Percentiles rank a stretch among this genome's conserved stretches.
These are phyloP conservation scores for Halictus ligatus DNA, from an alignment of 2,888 invertebrate species.

Conservation along the genomic window DNA sequence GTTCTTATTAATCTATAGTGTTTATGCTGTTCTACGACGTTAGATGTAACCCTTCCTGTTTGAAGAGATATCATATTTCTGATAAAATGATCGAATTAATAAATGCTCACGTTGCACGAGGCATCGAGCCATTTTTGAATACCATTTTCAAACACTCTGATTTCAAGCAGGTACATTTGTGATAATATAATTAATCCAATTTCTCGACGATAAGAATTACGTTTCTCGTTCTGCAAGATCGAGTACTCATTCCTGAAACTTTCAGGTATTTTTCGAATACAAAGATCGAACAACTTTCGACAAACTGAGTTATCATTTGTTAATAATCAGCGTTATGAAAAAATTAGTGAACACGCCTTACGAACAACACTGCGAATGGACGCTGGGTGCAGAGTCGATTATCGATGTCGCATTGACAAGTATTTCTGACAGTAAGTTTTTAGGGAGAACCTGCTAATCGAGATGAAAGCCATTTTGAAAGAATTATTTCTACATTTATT, in stretches of 20 bases:
- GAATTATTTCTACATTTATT: too few relatives aligned
- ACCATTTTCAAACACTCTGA: slow-evolving; percentile 62
- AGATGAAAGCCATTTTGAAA: too few relatives aligned
- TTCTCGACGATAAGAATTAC: not conserved
- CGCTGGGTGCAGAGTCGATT: slow-evolving; percentile 62
- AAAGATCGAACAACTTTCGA: slow-evolving; percentile 55
- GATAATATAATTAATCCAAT: too few relatives aligned
- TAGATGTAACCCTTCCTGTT: slow-evolving; percentile 55
- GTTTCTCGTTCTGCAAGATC: too few relatives aligned
- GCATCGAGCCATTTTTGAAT: slow-evolving; percentile 64
- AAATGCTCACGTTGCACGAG: slow-evolving; percentile 61
- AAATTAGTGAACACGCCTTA: slow-evolving; percentile 68
- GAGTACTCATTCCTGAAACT: not conserved
- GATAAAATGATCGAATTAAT: slow-evolving; percentile 64
- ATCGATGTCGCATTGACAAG: slow-evolving; percentile 70
- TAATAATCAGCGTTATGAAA: slow-evolving; percentile 74
- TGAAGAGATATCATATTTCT: slow-evolving; percentile 46
- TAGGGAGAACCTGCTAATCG: not conserved
- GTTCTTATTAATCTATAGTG: not conserved
- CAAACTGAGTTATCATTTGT: slow-evolving; percentile 73
- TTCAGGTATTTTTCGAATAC: slow-evolving; percentile 75
- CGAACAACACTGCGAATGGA: slow-evolving; percentile 69
- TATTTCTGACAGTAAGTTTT: slow-evolving; percentile 71
- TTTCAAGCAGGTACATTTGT: slow-evolving; percentile 66
- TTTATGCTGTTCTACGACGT: not conserved